Base-by-base conservation (phyloP, 2,888 invertebrate species). In the Drosophila atripex region DNA sequence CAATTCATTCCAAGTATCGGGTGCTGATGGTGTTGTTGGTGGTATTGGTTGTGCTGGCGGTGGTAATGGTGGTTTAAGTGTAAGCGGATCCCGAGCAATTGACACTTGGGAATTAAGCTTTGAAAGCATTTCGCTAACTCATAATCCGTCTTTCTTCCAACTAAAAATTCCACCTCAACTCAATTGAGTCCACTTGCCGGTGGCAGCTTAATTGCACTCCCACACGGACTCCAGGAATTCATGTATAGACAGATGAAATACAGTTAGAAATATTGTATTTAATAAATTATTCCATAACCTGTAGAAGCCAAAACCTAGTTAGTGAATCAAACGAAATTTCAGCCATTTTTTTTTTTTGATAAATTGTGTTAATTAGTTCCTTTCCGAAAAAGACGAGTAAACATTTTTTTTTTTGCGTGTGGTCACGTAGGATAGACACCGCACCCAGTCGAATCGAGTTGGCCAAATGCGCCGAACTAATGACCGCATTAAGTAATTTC, bases 401-500 rank as follows among this genome's bases (percentile, higher is more conserved):
- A 21, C 43, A 30, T 30, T 60, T 60, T 5, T 60, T 60, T 5
- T 9, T 12, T 38, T 38, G 28, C 11, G 30, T 61, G 32, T 46
- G 66, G 56, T 39, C 73, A 60, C 50, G 55, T 51, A 60, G 61
- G 2, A 47, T 46, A 47, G 60, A 47, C 47, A 41, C 38, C 38
- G 43, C 52, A 43, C 35, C 41, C 54, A 38, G 72, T 51, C 63
- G 69, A 82, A 75, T 76, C 70, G 49, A 73, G 64, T 70, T 82
- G 77, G 52, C 50, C 68, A 66, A 85, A 78, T 76, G 61, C 70
- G 69, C 69, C 50, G 30, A 53, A 61, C 64, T 64, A 80, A 78
- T 68, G 73, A 73, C 64, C 71, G 82, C 72, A 66, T 77, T 76
- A 72, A 63, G 53, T 69, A 73, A 74, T 78, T 86, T 71, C 50